phyloP scores from a whole-genome alignment of 2,888 invertebrate species.

The Melieria picta region DNA sequence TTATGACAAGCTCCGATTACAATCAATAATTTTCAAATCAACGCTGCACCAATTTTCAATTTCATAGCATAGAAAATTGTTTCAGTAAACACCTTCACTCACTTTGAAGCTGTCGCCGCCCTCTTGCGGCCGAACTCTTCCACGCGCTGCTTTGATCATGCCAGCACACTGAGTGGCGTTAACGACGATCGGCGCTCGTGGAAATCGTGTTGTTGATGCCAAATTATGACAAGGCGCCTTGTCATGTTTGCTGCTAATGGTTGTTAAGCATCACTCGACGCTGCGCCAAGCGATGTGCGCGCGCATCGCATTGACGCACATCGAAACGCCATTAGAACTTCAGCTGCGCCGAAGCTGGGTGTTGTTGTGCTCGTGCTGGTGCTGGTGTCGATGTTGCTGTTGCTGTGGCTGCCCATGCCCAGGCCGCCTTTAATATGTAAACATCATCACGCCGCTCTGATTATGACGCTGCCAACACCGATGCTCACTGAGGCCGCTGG shows the following conservation, averaged over 20 bases:
- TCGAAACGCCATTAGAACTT: neutral
- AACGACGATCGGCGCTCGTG: too few species aligned
- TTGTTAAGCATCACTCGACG: constrained; percentile 3
- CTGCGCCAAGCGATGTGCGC: constrained; percentile 2
- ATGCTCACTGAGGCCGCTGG: neutral
- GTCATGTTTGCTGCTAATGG: constrained; percentile 30
- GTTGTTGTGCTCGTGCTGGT: neutral
- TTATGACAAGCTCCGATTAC: too few species aligned
- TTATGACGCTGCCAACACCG: neutral
- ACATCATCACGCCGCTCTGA: neutral
- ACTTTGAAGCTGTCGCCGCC: too few species aligned
- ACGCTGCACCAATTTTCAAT: too few species aligned
- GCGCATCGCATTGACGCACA: constrained; percentile 13
- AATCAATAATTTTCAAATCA: too few species aligned
- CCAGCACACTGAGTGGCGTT: too few species aligned
- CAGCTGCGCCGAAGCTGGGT: too few species aligned
- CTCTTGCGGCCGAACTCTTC: too few species aligned
- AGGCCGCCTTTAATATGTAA: too few species aligned
- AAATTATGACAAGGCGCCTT: constrained; percentile 31
- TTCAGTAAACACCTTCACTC: too few species aligned
- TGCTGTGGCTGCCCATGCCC: neutral
- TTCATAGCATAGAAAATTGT: too few species aligned
- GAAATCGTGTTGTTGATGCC: constrained; percentile 14
- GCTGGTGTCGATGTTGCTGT: neutral
- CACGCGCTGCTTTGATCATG: too few species aligned